Evolutionary conservation across 2,113 vertebrate genomes (phyloP).

Genomic region (Lagopus leucura): DNA sequence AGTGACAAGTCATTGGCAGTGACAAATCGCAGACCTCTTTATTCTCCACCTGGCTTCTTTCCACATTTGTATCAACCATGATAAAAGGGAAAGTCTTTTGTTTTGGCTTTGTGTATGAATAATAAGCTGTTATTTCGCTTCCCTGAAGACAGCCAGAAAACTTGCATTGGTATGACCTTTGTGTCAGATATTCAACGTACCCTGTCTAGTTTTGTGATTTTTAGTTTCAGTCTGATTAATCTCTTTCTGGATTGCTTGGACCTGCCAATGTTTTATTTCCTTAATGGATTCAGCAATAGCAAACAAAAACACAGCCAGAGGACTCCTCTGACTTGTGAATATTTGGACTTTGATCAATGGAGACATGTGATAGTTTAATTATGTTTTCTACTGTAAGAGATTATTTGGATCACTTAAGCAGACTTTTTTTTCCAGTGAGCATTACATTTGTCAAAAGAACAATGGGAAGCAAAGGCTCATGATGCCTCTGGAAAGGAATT

Average conservation of each 20-base stretch:
- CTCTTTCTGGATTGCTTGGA: neutral
- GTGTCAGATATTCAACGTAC: neutral
- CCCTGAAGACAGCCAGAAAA: neutral
- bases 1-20: neutral
- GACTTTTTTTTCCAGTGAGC: neutral
- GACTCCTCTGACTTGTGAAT: slow-evolving; percentile 1
- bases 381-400: neutral
- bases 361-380: neutral
- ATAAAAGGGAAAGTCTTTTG: neutral
- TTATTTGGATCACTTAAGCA: slow-evolving; percentile 5
- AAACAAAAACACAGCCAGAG: slow-evolving; percentile 16
- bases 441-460: neutral
- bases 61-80: neutral
- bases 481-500: neutral
- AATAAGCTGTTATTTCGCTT: neutral
- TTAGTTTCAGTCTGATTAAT: slow-evolving; percentile 10
- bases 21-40: neutral
- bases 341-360: neutral
- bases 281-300: slow-evolving; percentile 3
- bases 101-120: slow-evolving; percentile 24
- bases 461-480: neutral
- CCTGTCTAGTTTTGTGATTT: neutral
- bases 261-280: neutral
- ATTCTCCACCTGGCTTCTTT: neutral
- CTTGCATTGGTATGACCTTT: neutral